These are phyloP conservation scores for Acestrorhynchus altus DNA, from an alignment of 2,797 vertebrate genomes.

Conservation along the genomic window DNA sequence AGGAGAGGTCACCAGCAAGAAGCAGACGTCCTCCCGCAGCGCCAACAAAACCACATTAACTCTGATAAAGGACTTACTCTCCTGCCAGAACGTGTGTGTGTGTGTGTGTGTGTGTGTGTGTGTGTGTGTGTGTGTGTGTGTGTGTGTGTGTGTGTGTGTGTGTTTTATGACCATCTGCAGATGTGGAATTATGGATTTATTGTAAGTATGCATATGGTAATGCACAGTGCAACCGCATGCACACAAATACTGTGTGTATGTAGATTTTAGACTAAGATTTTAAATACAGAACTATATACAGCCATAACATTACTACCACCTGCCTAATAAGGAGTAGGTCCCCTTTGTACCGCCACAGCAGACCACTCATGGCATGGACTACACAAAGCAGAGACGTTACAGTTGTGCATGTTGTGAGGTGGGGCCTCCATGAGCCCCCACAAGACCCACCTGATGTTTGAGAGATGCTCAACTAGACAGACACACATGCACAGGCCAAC, in stretches of 20 bases:
- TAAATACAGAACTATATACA: too few species aligned
- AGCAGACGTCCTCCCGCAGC: constrained; percentile 48
- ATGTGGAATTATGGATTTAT: background rate
- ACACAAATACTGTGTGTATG: background rate
- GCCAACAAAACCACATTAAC: constrained; percentile 51
- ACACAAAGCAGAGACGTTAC: too few species aligned
- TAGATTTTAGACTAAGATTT: too few species aligned
- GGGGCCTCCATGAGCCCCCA: too few species aligned
- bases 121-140: constrained; percentile 17
- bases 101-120: constrained; percentile 29
- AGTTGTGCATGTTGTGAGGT: too few species aligned
- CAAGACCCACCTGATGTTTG: too few species aligned
- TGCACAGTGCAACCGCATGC: background rate
- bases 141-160: constrained; percentile 19
- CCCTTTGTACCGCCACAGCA: too few species aligned
- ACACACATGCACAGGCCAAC: too few species aligned
- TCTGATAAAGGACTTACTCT: constrained; percentile 52
- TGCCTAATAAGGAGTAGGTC: too few species aligned
- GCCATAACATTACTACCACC: too few species aligned
- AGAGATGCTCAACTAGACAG: too few species aligned
- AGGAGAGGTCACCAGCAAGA: constrained; percentile 51
- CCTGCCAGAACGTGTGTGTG: constrained; percentile 20
- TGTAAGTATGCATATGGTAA: background rate
- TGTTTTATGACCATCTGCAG: background rate
- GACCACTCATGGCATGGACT: too few species aligned